Evolutionary conservation across 2,888 invertebrate genomes (phyloP), one percentile per base, ranked within the genome.

Genomic region (Diarsia rubi): DNA sequence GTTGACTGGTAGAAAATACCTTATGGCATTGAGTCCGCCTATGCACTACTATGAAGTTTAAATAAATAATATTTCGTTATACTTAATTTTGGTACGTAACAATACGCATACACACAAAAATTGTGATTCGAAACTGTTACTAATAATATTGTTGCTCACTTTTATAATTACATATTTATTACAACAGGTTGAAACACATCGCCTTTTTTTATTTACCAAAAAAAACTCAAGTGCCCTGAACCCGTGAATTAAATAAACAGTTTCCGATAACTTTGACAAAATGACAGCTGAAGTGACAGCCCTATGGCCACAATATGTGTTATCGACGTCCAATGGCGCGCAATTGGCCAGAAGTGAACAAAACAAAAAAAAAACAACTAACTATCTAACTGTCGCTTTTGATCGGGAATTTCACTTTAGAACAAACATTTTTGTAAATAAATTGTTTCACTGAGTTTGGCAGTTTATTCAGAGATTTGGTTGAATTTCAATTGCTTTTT

Each of bases 321-420:
- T 79, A 71, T 80, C 59, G 64, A 57, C 63, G 62, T 62, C 69
- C 69, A 69, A 65, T 21, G 57, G 44, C 54, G 75, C 19, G 62
- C 74, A 67, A 77, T 71, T 82, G 83, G 65, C 49, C 64, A 71
- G 69, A 82, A 72, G 69, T 65, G 69, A 70, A 82, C 52, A 84
- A 79, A 84, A 74, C 65, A 75, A 75, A 54, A 21, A n/a, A 73
- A 75, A 73, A 82, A 81, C 62, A 67, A 71, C 70, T 79, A 73
- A 70, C 83, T 66, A 70, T 69, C 67, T 78, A 82, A 82, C 79
- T 73, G 85, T 79, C 64, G 42, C 37, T 66, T 78, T 66, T 72
- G 67, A 71, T 79, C 69, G 79, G 52, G 52, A 71, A 79, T 85
- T 85, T 85, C 75, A 82, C 73, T 84, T 72, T 74, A 72, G 42